A percentile compares a stretch with the other conserved stretches of the same genome.
phyloP scores from a whole-genome alignment of 2,113 vertebrate species.

The Colaptes auratus region DNA sequence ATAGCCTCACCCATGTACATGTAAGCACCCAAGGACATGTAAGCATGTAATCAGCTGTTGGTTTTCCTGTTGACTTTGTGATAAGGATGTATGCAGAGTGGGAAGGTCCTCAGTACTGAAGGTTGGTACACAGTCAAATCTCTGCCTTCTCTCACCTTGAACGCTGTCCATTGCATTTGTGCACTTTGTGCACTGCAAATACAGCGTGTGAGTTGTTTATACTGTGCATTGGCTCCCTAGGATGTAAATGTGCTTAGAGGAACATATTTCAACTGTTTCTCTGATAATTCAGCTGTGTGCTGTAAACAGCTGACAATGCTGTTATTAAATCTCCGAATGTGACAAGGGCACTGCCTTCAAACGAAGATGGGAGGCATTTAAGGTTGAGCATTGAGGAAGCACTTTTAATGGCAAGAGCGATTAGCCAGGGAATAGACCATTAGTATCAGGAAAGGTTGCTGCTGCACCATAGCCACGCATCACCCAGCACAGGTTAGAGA shows the following conservation, averaged over 20 bases:
- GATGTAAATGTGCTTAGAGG: conserved; percentile 53
- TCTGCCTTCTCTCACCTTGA: conserved; percentile 29
- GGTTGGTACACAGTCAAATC: background rate
- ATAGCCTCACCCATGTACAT: background rate
- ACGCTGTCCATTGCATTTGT: background rate
- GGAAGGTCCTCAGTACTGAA: conserved; percentile 6
- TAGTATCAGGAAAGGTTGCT: background rate
- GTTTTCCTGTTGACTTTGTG: conserved; percentile 54
- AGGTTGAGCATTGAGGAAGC: background rate
- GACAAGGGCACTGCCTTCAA: conserved; percentile 25
- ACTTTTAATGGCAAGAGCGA: background rate
- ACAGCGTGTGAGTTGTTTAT: conserved; percentile 11
- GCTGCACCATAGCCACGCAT: background rate
- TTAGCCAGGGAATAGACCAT: conserved; percentile 10
- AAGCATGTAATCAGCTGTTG: background rate
- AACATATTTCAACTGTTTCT: conserved; percentile 57
- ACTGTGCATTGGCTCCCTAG: conserved; percentile 42
- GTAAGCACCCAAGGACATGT: background rate
- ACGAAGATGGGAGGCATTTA: background rate
- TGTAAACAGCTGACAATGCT: conserved; percentile 34
- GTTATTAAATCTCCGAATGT: conserved; percentile 53
- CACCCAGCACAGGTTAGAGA: background rate
- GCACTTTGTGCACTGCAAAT: background rate
- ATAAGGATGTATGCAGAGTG: background rate
- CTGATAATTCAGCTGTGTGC: conserved; percentile 40